phyloP scores from a whole-genome alignment of 1,140 invertebrate species.

The Calephelis nemesis region DNA sequence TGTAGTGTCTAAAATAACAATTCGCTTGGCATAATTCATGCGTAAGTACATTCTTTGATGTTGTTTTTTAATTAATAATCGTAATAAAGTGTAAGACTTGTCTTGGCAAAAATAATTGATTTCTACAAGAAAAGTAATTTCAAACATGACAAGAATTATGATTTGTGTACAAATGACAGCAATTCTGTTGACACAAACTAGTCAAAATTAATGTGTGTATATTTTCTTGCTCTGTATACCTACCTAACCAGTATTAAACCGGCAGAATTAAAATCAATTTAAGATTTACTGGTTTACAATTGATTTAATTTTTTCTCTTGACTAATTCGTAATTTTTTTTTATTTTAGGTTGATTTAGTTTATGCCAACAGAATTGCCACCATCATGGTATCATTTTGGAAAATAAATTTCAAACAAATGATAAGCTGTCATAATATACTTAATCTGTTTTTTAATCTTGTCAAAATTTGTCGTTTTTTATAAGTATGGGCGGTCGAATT shows the following conservation, averaged over 20 bases:
- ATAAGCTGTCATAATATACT: background rate
- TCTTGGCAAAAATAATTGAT: background rate
- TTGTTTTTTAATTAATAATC: background rate
- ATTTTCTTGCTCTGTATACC: no score
- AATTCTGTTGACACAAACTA: no score
- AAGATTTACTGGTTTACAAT: no score
- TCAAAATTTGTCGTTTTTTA: background rate
- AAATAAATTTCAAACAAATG: conserved; percentile 11
- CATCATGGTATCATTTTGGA: background rate
- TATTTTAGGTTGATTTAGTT: no score
- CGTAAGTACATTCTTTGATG: conserved; percentile 12
- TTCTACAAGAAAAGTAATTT: background rate
- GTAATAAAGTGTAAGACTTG: background rate
- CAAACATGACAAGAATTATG: conserved; percentile 3
- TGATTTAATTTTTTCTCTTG: no score
- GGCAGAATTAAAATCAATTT: no score
- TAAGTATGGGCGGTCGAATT: no score
- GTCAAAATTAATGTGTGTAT: no score
- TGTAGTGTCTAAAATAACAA: conserved; percentile 14
- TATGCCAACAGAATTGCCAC: no score
- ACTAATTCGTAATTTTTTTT: no score
- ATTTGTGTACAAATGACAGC: background rate
- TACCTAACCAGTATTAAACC: no score
- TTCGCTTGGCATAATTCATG: conserved; percentile 12
- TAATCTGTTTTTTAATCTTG: conserved; percentile 3